Percentiles rank a stretch among this genome's conserved stretches.
phyloP scores from a whole-genome alignment of 2,888 invertebrate genomes.

The Nezara viridula region DNA sequence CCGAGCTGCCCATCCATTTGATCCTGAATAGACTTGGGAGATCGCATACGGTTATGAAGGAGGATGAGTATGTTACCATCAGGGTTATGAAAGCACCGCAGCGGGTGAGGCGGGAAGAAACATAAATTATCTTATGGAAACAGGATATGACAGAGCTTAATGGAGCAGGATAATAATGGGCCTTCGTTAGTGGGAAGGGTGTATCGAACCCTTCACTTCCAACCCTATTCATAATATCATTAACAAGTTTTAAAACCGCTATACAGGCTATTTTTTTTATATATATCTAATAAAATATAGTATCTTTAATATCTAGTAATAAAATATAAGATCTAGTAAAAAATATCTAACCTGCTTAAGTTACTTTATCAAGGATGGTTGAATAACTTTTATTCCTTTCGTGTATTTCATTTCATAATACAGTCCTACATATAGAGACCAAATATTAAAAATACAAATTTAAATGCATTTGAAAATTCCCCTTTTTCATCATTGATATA shows the following conservation, averaged over 20 bases:
- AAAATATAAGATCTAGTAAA: no score
- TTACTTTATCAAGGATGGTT: background rate
- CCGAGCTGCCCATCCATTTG: background rate
- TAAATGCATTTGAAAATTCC: no score
- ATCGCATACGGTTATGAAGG: background rate
- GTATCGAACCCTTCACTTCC: slow-evolving; percentile 17
- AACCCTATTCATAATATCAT: background rate
- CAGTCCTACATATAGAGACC: background rate
- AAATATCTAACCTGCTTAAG: background rate
- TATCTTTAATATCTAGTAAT: no score
- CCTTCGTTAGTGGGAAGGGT: background rate
- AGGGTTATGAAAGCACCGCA: background rate
- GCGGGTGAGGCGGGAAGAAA: background rate
- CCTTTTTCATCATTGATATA: no score
- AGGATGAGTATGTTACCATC: background rate
- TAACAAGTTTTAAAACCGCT: background rate
- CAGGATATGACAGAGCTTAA: slow-evolving; percentile 40
- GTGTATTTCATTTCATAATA: background rate
- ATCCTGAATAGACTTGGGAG: background rate
- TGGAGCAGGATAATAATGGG: slow-evolving; percentile 33
- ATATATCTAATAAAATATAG: no score
- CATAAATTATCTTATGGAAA: slow-evolving; percentile 35
- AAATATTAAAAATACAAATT: no score
- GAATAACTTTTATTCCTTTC: background rate
- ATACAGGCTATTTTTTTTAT: background rate